A percentile compares a stretch with the other conserved stretches of the same genome.
Conservation (phyloP, 1,140 invertebrate genomes). For the Colletes gigas region DNA sequence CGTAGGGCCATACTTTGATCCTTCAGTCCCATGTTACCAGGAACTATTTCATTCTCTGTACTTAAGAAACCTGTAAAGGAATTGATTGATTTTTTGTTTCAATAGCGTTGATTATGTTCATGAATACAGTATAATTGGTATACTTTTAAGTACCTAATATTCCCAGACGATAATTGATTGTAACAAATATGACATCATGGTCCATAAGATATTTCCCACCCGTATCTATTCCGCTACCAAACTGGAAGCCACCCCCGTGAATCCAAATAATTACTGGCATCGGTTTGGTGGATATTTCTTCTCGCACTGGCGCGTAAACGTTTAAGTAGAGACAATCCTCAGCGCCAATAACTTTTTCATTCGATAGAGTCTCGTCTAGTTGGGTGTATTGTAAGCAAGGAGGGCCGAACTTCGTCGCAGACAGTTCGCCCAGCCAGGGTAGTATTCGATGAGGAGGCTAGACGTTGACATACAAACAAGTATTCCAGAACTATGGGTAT, state of each 20-base stretch:
- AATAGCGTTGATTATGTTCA: too few species aligned
- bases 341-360: slow-evolving; percentile 66
- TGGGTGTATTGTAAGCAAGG: slow-evolving; percentile 76
- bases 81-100: neutral
- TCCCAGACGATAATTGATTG: slow-evolving; percentile 85
- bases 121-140: neutral
- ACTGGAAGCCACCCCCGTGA: slow-evolving; percentile 76
- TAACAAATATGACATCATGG: slow-evolving; percentile 84
- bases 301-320: slow-evolving; percentile 80
- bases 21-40: slow-evolving; percentile 84
- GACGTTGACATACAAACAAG: neutral
- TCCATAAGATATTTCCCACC: slow-evolving; percentile 84
- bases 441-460: slow-evolving; percentile 74
- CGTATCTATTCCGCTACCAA: slow-evolving; percentile 77
- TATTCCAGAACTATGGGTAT: neutral
- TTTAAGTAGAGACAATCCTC: slow-evolving; percentile 85
- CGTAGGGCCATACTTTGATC: slow-evolving; percentile 83
- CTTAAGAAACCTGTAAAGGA: slow-evolving; percentile 80
- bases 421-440: slow-evolving; percentile 76
- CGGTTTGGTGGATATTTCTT: slow-evolving; percentile 11
- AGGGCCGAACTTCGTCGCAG: slow-evolving; percentile 74
- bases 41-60: slow-evolving; percentile 81
- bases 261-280: slow-evolving; percentile 76
- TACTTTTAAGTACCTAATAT: slow-evolving; percentile 78
- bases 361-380: neutral